Percentiles rank a stretch among this genome's conserved stretches.
phyloP scores from a whole-genome alignment of 2,113 vertebrate species.

The Ranitomeya imitator region DNA sequence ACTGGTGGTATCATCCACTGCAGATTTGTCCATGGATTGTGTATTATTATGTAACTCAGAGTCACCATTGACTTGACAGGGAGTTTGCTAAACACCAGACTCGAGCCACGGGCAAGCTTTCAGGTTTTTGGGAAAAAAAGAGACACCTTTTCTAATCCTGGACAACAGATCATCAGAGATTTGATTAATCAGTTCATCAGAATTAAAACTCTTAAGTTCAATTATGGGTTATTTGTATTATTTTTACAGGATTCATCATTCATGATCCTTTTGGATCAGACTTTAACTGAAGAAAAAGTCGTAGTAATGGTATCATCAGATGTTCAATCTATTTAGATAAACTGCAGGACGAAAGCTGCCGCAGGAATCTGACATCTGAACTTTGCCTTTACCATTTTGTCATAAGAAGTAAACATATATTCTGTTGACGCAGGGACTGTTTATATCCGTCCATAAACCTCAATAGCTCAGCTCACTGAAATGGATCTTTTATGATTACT shows the following conservation, averaged over 20 bases:
- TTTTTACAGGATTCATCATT: neutral
- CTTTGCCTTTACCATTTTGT: neutral
- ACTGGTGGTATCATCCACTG: too few relatives aligned
- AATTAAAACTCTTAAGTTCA: too few relatives aligned
- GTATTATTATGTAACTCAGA: too few relatives aligned
- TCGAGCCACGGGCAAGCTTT: too few relatives aligned
- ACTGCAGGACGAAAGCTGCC: neutral
- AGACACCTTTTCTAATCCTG: too few relatives aligned
- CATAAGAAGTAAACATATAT: neutral
- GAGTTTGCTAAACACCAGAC: too few relatives aligned
- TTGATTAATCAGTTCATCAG: too few relatives aligned
- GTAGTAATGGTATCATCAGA: neutral
- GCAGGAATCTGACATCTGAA: neutral
- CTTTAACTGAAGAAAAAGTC: neutral
- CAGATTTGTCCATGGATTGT: neutral
- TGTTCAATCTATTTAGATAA: neutral
- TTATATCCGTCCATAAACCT: neutral
- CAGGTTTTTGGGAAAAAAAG: too few relatives aligned
- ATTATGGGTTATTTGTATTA: neutral
- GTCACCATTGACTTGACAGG: too few relatives aligned
- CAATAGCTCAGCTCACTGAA: neutral
- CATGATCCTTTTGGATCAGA: neutral
- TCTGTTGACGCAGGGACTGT: neutral
- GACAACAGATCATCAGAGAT: too few relatives aligned
- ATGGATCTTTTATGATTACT: neutral